A percentile compares a stretch with the other conserved stretches of the same genome.
Evolutionary conservation across 2,113 vertebrate species (phyloP).

Genomic region (Ursus arctos): DNA sequence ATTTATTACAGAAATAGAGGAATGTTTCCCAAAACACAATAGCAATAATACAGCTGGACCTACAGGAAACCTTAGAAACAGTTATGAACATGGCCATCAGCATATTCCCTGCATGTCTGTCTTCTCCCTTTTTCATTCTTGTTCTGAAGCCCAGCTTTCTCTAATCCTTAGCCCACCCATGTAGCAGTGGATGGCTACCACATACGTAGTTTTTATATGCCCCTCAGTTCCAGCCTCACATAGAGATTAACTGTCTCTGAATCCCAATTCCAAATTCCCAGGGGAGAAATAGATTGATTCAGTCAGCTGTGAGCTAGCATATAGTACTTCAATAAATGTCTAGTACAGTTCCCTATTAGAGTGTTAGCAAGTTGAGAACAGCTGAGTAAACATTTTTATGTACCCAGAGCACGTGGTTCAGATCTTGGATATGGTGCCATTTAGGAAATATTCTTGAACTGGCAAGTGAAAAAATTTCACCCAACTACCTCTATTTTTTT

Average conservation of each 20-base stretch:
- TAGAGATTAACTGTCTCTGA: not conserved
- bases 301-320: not conserved
- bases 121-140: not conserved
- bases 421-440: not conserved
- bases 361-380: not conserved
- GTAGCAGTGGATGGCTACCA: not conserved
- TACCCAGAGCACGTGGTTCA: not conserved
- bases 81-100: not conserved
- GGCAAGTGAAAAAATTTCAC: not conserved
- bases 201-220: not conserved
- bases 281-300: slow-evolving; percentile 8
- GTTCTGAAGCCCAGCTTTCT: slow-evolving; percentile 2
- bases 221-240: not conserved
- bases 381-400: not conserved
- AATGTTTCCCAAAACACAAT: not conserved
- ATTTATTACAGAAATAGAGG: not conserved
- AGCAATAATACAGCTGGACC: not conserved
- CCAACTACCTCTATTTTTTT: not conserved
- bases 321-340: not conserved
- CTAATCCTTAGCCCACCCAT: not conserved
- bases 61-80: not conserved
- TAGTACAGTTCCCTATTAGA: not conserved
- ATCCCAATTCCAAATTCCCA: not conserved
- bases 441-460: slow-evolving; percentile 41
- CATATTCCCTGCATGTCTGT: not conserved